A percentile compares a stretch with the other conserved stretches of the same genome.
phyloP scores from a whole-genome alignment of 2,888 invertebrate genomes.

The Tachina fera region DNA sequence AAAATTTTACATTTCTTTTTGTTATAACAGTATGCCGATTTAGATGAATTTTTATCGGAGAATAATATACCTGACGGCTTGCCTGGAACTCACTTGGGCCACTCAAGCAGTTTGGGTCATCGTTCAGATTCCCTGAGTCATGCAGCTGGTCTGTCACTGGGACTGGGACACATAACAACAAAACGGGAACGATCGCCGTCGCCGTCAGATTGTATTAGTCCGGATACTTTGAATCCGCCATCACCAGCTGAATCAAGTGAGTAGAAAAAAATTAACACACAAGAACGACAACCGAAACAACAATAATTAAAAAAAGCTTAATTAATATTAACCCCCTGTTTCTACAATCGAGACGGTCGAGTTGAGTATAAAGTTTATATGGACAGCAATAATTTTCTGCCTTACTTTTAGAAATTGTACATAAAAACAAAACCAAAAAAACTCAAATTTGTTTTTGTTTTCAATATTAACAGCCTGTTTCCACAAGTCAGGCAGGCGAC shows the following conservation, averaged over 20 bases:
- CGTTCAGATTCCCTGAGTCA: conserved; percentile 84
- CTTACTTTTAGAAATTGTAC: too few relatives aligned
- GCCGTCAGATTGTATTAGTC: conserved; percentile 94
- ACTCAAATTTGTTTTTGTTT: too few relatives aligned
- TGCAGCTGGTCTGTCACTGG: conserved; percentile 85
- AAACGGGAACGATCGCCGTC: conserved; percentile 94
- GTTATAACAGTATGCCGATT: conserved; percentile 92
- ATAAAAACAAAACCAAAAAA: background rate
- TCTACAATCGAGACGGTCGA: too few relatives aligned
- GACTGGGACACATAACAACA: conserved; percentile 87
- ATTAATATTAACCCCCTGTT: too few relatives aligned
- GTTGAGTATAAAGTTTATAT: too few relatives aligned
- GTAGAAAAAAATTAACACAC: conserved; percentile 79
- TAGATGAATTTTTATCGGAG: conserved; percentile 98
- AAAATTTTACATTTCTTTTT: conserved; percentile 5
- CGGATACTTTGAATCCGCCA: conserved; percentile 94
- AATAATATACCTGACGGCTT: conserved; percentile 95
- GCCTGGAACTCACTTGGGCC: conserved; percentile 85
- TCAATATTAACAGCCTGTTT: too few relatives aligned
- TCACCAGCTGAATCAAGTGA: conserved; percentile 95
- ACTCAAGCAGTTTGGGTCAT: conserved; percentile 82
- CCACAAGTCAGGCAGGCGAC: too few relatives aligned
- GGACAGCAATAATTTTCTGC: too few relatives aligned
- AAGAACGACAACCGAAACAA: background rate
- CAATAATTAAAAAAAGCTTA: background rate